phyloP scores from a whole-genome alignment of 2,113 vertebrate species.

The Clarias batrachus region DNA sequence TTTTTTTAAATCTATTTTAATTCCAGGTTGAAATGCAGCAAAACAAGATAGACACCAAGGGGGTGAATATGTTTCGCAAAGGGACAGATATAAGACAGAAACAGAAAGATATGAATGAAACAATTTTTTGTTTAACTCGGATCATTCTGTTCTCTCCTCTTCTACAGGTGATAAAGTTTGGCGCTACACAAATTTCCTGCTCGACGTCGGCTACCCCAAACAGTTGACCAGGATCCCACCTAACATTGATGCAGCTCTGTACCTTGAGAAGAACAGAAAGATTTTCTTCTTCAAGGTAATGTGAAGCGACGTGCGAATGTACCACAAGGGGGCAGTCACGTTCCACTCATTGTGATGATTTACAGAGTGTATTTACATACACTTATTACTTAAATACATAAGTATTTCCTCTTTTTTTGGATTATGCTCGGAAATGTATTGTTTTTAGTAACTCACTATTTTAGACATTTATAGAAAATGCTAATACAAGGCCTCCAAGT shows the following conservation, averaged over 20 bases:
- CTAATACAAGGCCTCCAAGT: background rate
- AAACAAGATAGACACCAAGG: no score
- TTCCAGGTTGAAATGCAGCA: no score
- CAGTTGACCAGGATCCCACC: conserved; percentile 72
- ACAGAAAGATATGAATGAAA: no score
- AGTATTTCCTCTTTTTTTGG: no score
- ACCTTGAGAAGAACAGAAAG: conserved; percentile 81
- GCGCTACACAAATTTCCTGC: conserved; percentile 75
- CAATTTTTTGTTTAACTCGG: background rate
- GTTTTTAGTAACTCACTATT: background rate
- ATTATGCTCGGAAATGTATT: background rate
- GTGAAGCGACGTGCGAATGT: background rate
- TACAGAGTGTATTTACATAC: background rate
- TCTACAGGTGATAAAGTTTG: conserved; percentile 79
- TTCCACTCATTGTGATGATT: background rate
- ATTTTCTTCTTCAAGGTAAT: conserved; percentile 86
- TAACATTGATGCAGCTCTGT: conserved; percentile 81
- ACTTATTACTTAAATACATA: background rate
- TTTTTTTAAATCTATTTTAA: no score
- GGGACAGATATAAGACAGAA: no score
- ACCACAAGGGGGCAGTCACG: background rate
- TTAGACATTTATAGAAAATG: background rate
- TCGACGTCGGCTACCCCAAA: conserved; percentile 83
- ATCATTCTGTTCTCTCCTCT: background rate
- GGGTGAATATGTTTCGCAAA: no score